Conservation (phyloP, 2,797 vertebrate species). For the Micrastur ruficollis region DNA sequence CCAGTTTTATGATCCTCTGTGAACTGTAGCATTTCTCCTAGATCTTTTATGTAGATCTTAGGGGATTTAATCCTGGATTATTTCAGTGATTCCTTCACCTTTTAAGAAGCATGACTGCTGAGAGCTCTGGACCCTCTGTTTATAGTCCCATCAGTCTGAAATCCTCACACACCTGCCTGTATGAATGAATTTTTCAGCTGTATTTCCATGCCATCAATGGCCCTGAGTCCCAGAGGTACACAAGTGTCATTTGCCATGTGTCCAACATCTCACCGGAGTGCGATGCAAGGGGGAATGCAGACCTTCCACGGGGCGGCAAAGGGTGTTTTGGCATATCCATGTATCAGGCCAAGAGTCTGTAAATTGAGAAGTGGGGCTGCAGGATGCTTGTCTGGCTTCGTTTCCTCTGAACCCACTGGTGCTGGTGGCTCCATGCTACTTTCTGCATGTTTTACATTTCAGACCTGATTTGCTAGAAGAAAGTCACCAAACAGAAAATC, state of each 20-base stretch:
- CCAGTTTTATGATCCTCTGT: not conserved
- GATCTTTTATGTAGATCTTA: not conserved
- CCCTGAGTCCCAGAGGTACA: not conserved
- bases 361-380: not conserved
- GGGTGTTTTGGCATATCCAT: not conserved
- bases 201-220: not conserved
- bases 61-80: not conserved
- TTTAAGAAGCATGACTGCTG: not conserved
- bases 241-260: not conserved
- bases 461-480: not conserved
- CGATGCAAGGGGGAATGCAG: not conserved
- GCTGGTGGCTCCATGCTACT: not conserved
- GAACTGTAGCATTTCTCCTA: not conserved
- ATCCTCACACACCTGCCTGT: not conserved
- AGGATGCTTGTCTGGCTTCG: not conserved
- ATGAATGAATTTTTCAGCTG: not conserved
- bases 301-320: not conserved
- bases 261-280: not conserved
- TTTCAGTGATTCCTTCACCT: not conserved
- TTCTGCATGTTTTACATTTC: not conserved
- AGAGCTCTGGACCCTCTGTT: not conserved
- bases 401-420: not conserved
- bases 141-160: not conserved
- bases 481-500: constrained; percentile 30
- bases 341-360: not conserved